A percentile compares a stretch with the other conserved stretches of the same genome.
Evolutionary conservation across 2,797 vertebrate genomes (phyloP).

Genomic region (Hemitrygon akajei): DNA sequence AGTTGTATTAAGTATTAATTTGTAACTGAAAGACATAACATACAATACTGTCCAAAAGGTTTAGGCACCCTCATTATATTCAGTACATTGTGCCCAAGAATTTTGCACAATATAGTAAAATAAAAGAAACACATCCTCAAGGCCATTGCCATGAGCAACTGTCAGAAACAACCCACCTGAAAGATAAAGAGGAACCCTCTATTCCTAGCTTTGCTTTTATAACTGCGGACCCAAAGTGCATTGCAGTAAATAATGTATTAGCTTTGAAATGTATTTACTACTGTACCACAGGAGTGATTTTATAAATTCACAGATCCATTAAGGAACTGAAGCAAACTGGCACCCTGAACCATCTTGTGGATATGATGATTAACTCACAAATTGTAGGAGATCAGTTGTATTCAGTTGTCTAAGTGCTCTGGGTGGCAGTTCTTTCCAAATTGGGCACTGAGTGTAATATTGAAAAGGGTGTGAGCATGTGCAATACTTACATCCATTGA

Average conservation of each 20-base stretch:
- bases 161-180: background rate
- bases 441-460: too few relatives aligned
- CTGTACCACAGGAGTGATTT: background rate
- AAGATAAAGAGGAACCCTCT: background rate
- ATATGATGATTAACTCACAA: background rate
- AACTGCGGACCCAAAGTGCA: too few relatives aligned
- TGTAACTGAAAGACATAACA: too few relatives aligned
- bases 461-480: too few relatives aligned
- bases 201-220: too few relatives aligned
- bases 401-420: too few relatives aligned
- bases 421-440: too few relatives aligned
- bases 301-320: background rate
- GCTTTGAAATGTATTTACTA: background rate
- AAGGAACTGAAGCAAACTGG: background rate
- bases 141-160: background rate
- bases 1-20: too few relatives aligned
- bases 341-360: background rate
- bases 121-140: background rate
- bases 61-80: too few relatives aligned
- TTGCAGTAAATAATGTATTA: background rate
- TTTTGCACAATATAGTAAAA: background rate
- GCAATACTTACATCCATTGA: too few relatives aligned
- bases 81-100: too few relatives aligned
- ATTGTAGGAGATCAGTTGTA: background rate
- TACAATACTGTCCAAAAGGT: too few relatives aligned